phyloP scores from a whole-genome alignment of 1,140 invertebrate genomes.

The Drosophila triauraria region DNA sequence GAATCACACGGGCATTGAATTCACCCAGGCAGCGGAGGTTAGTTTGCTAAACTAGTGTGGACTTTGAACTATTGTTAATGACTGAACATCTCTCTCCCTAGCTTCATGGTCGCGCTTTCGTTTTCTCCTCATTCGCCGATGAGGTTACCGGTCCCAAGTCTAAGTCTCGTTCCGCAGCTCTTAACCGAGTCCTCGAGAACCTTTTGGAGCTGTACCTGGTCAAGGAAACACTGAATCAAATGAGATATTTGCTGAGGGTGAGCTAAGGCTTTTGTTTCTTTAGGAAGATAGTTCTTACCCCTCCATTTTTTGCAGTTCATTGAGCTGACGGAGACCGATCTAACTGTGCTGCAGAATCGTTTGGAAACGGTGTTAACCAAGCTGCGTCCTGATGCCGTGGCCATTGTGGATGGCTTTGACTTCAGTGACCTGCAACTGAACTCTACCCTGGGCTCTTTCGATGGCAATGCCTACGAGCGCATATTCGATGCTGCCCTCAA shows the following conservation, averaged over 20 bases:
- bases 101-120: slow-evolving; percentile 91
- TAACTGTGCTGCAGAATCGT: slow-evolving; percentile 88
- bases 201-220: slow-evolving; percentile 92
- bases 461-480: slow-evolving; percentile 95
- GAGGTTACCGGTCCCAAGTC: slow-evolving; percentile 85
- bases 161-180: slow-evolving; percentile 80
- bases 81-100: slow-evolving; percentile 7
- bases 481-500: slow-evolving; percentile 93
- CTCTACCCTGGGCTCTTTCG: slow-evolving; percentile 94
- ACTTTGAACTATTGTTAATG: not conserved
- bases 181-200: slow-evolving; percentile 88
- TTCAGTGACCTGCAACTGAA: slow-evolving; percentile 91
- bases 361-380: slow-evolving; percentile 89
- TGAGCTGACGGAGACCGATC: slow-evolving; percentile 87
- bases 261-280: too few species aligned
- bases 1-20: slow-evolving; percentile 93
- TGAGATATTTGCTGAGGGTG: slow-evolving; percentile 92
- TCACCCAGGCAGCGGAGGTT: slow-evolving; percentile 91
- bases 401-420: slow-evolving; percentile 96
- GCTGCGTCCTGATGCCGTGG: slow-evolving; percentile 94
- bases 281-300: not conserved
- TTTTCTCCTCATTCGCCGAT: slow-evolving; percentile 88
- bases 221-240: slow-evolving; percentile 89
- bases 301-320: slow-evolving; percentile 87
- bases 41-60: not conserved